Percentiles rank a stretch among this genome's conserved stretches.
Evolutionary conservation across 2,797 vertebrate species (phyloP).

Genomic region (Agapornis canus): DNA sequence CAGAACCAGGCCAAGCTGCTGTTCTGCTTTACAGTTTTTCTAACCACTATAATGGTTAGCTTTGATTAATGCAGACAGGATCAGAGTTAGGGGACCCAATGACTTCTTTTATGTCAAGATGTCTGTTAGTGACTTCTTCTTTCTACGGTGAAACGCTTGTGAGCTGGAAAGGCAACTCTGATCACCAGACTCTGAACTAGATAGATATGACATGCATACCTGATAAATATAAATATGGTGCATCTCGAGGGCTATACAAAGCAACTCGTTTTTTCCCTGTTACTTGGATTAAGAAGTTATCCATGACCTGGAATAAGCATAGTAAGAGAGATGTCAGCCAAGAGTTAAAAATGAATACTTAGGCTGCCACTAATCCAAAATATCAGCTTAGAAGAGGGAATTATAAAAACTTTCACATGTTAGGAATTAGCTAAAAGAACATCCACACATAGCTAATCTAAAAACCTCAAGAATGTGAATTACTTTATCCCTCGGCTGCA

Average conservation of each 20-base stretch:
- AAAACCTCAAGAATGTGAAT: not conserved
- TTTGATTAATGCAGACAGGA: not conserved
- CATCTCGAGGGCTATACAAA: constrained; percentile 90
- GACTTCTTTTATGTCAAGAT: not conserved
- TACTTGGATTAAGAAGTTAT: constrained; percentile 96
- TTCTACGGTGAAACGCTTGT: not conserved
- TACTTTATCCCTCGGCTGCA: not conserved
- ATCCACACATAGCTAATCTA: not conserved
- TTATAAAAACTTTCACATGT: not conserved
- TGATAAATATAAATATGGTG: constrained; percentile 90
- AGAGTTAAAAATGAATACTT: not conserved
- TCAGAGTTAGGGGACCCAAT: not conserved
- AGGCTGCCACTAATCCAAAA: not conserved
- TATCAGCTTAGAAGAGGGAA: not conserved
- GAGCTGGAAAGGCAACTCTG: not conserved
- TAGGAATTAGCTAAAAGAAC: not conserved
- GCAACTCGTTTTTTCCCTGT: constrained; percentile 88
- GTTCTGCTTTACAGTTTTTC: not conserved
- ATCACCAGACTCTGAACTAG: not conserved
- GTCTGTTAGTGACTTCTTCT: not conserved
- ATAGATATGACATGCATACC: constrained; percentile 69
- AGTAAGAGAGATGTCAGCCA: not conserved
- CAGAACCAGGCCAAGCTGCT: not conserved
- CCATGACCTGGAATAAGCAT: constrained; percentile 87
- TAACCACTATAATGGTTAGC: not conserved